Evolutionary conservation across 2,797 vertebrate species (phyloP).

Genomic region (Epinephelus coioides): DNA sequence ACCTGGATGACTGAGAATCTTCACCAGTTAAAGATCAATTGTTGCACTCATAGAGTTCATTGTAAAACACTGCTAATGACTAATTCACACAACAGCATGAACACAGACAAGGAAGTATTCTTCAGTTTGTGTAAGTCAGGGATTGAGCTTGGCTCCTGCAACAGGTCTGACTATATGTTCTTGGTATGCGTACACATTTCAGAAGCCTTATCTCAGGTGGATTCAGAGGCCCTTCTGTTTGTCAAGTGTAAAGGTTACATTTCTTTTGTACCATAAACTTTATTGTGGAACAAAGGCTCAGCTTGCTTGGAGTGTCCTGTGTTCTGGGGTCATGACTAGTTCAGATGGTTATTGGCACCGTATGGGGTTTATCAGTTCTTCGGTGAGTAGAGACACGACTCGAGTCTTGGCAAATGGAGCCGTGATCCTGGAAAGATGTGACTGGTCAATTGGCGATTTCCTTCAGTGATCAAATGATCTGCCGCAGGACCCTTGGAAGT

Average conservation of each 20-base stretch:
- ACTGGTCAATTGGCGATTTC: not conserved
- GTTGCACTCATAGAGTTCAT: no score
- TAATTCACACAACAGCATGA: not conserved
- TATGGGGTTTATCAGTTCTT: not conserved
- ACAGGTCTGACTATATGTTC: not conserved
- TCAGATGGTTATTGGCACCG: not conserved
- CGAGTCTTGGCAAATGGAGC: not conserved
- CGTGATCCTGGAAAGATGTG: not conserved
- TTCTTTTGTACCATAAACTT: not conserved
- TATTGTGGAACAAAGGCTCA: not conserved
- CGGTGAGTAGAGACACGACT: not conserved
- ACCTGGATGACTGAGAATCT: no score
- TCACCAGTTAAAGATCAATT: no score
- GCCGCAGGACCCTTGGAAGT: not conserved
- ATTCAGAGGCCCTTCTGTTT: not conserved
- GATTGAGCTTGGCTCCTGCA: not conserved
- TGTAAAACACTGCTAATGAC: no score
- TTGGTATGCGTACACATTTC: not conserved
- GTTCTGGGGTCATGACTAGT: not conserved
- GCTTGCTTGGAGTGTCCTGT: not conserved
- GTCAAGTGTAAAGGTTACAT: not conserved
- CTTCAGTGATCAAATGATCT: not conserved
- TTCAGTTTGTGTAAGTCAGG: not conserved
- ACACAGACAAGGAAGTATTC: not conserved
- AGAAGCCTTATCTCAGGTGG: not conserved